Evolutionary conservation across 2,797 vertebrate genomes (phyloP), one percentile per base, ranked within the genome.

Genomic region (Acanthiza pusilla): DNA sequence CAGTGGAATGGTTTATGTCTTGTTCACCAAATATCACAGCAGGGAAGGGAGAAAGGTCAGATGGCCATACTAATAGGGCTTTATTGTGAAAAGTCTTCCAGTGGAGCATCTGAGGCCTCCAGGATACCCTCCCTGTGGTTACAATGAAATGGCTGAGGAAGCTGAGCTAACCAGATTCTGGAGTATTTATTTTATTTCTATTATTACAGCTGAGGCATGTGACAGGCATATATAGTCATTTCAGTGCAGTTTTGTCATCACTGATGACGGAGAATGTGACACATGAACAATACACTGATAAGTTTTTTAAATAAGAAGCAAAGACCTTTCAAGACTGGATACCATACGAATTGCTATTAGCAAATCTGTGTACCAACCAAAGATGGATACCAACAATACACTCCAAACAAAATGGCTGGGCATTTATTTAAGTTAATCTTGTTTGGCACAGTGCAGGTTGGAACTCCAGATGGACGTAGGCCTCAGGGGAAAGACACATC

Each of bases 391-490:
- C 54, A 77, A 19, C 1, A 1, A 88, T 18, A 65, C 30, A 63
- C 38, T 88, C 60, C 88, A 85, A 86, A 91, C 36, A 88, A 90
- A 91, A 95, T 79, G 67, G 58, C 60, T 79, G 77, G 83, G 55
- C 71, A 79, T 86, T 94, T 60, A 79, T 86, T 94, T 55, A 62
- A 76, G 63, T 60, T 90, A 84, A 91, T 86, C 74, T 91, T 81
- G 51, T 78, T 93, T 95, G 91, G 88, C 88, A 95, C 63, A 50
- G 63, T 38, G 57, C 74, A 94, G 66, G 71, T 73, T 85, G 55
- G 67, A 95, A 77, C 74, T 93, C 93, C 93, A 95, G 88, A 95
- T 88, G 88, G 95, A 93, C 2, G 0, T n/a, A 76, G 88, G 80
- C 83, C 91, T 53, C 6, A n/a, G 75, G 73, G 83, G 17, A 81